Evolutionary conservation across 2,797 vertebrate genomes (phyloP), one percentile per base, ranked within the genome.

Genomic region (Holocentrus rufus): DNA sequence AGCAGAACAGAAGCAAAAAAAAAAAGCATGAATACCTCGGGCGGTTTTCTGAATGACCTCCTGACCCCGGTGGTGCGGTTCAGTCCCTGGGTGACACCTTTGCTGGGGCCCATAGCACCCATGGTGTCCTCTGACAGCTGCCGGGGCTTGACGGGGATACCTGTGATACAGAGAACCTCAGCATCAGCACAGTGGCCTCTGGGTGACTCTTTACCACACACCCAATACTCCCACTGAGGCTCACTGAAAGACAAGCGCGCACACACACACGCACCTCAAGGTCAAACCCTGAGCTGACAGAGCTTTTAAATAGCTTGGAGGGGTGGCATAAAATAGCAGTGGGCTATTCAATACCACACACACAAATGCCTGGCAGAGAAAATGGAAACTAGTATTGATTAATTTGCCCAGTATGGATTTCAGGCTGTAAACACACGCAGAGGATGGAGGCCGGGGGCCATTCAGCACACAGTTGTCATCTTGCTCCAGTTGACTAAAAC

Each of bases 31-130:
- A n/a, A 27, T 95, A 99, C 98, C 96, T 99, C 97, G 0, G 97
- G 97, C 77, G 93, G 84, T 89, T 97, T 99, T 65, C 97, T 95
- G 93, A 99, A 99, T 0, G 98, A 99, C 86, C 97, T 96, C 87
- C 98, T 94, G 92, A 99, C 98, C 22, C 96, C 97, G 0, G 98
- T 91, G 0, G 95, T 95, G 69, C 98, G 94, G 88, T 98, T 99
- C 87, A 98, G 91, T 23, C 98, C 97, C 90, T 97, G 97, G 23
- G 95, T 13, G 60, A 97, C 96, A 63, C 96, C 96, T 87, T 98
- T 99, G 71, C 96, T 97, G 5, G 96, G 89, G 64, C 96, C 96
- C 90, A 98, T 92, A 0, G 95, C 92, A 6, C 91, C 93, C 60
- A 95, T 93, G 49, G 95, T 86, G 84, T 99, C 98, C 69, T 99